Conservation (phyloP, 2,113 vertebrate species). For the Xenopus laevis region DNA sequence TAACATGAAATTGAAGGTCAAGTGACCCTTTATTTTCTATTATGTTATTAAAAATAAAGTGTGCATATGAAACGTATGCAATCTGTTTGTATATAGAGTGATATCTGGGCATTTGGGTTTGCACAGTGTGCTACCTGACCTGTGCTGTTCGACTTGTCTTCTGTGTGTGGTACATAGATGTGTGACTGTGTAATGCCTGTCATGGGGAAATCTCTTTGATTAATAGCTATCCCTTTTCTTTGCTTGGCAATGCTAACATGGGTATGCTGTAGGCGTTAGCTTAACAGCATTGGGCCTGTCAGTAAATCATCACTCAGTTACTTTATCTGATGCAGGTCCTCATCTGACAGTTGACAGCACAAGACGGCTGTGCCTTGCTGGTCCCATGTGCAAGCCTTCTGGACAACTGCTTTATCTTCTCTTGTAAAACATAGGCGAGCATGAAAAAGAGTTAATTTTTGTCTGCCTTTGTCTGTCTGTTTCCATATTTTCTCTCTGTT, state of each 20-base stretch:
- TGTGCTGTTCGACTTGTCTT: constrained; percentile 20
- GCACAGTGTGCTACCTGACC: neutral
- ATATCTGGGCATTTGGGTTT: no score
- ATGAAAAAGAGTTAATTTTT: constrained; percentile 88
- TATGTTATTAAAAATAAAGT: no score
- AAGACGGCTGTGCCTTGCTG: constrained; percentile 71
- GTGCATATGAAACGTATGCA: no score
- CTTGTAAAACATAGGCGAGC: constrained; percentile 79
- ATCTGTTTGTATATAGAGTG: no score
- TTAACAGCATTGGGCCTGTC: constrained; percentile 51
- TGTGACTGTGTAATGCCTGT: constrained; percentile 28
- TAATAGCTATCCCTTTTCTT: constrained; percentile 31
- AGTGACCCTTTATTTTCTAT: no score
- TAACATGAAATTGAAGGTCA: no score
- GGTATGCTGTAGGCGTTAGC: constrained; percentile 32
- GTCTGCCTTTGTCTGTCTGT: constrained; percentile 55
- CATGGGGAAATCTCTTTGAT: constrained; percentile 42
- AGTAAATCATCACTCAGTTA: constrained; percentile 82
- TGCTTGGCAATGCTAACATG: constrained; percentile 38
- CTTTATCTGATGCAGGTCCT: constrained; percentile 66
- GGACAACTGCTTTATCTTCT: constrained; percentile 79
- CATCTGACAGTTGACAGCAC: constrained; percentile 63
- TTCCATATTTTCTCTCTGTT: constrained; percentile 59
- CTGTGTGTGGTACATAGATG: constrained; percentile 4
- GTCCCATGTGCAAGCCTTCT: constrained; percentile 78